Conservation (phyloP, 2,113 vertebrate species). For the Pleuronectes platessa region DNA sequence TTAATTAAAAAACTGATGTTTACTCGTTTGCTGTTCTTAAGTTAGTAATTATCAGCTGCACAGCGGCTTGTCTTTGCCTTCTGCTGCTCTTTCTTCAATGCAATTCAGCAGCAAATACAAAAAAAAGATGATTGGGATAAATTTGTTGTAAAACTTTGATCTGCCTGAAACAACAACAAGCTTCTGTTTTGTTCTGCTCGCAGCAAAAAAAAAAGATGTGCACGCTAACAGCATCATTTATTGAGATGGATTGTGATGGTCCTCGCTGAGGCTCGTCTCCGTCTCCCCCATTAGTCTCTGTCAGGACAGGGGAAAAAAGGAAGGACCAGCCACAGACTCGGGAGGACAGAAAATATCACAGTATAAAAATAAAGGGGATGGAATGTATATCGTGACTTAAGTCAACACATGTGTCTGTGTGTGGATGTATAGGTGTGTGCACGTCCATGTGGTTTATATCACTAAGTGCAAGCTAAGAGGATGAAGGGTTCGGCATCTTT, state of each 20-base stretch:
- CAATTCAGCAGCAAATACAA: neutral
- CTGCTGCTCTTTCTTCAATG: neutral
- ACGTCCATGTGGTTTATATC: conserved; percentile 19
- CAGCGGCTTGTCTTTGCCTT: neutral
- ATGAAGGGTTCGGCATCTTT: conserved; percentile 47
- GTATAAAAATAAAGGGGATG: neutral
- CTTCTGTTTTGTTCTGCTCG: neutral
- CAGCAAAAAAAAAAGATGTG: conserved; percentile 16
- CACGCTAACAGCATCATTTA: conserved; percentile 13
- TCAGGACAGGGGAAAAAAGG: conserved; percentile 1
- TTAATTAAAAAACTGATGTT: neutral
- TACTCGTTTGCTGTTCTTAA: conserved; percentile 6
- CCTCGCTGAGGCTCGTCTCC: conserved; percentile 4
- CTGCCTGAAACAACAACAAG: neutral
- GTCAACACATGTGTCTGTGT: neutral
- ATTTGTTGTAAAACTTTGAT: neutral
- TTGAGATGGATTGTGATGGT: conserved; percentile 24
- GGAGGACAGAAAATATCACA: conserved; percentile 7
- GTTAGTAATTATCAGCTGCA: neutral
- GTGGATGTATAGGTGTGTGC: conserved; percentile 2
- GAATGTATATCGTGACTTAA: conserved; percentile 33
- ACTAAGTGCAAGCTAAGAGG: conserved; percentile 58
- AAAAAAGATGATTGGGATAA: neutral
- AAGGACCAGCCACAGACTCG: neutral
- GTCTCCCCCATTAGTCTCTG: conserved; percentile 38